A percentile compares a stretch with the other conserved stretches of the same genome.
Evolutionary conservation across 2,888 invertebrate genomes (phyloP).

Genomic region (Cremastinae sp.): DNA sequence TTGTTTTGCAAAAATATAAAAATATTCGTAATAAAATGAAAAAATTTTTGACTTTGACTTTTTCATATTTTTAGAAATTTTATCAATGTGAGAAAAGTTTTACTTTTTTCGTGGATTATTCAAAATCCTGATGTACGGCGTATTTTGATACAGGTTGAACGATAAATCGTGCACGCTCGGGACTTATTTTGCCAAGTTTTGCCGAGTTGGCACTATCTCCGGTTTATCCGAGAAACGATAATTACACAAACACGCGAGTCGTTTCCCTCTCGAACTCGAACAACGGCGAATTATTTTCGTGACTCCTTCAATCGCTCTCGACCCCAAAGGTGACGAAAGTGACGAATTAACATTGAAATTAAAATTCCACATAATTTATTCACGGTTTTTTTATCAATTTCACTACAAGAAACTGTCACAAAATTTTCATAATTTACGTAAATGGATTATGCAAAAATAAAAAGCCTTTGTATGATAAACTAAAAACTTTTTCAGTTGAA

Average conservation of each 20-base stretch:
- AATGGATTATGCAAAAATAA: too few species aligned
- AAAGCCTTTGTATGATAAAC: too few species aligned
- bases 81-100: neutral
- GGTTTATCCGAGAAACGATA: slow-evolving; percentile 23
- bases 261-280: neutral
- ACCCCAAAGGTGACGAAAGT: neutral
- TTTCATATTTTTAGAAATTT: too few species aligned
- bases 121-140: neutral
- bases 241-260: slow-evolving; percentile 11
- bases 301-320: neutral
- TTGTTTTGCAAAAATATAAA: too few species aligned
- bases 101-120: slow-evolving; percentile 1
- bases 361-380: neutral
- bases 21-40: slow-evolving; percentile 1
- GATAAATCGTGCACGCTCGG: slow-evolving; percentile 36
- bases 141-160: neutral
- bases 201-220: slow-evolving; percentile 47
- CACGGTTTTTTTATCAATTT: too few species aligned
- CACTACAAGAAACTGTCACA: too few species aligned
- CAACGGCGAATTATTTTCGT: neutral
- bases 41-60: neutral
- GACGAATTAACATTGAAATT: neutral
- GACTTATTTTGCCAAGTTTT: slow-evolving; percentile 43
- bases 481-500: too few species aligned
- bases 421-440: too few species aligned